Evolutionary conservation across 2,888 invertebrate genomes (phyloP).

Genomic region (Ischnus inquisitorius): DNA sequence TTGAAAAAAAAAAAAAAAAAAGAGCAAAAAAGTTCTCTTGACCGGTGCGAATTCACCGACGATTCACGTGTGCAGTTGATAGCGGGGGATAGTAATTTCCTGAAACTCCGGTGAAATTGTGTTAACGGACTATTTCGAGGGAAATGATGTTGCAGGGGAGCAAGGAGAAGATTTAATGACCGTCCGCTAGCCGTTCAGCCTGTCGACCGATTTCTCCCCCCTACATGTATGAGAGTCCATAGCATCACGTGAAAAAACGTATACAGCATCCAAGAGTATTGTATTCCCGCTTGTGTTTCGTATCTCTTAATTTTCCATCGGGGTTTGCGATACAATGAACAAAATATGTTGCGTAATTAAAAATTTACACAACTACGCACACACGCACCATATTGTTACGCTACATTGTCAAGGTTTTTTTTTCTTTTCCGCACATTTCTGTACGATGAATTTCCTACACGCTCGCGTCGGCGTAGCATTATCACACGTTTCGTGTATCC

Average conservation of each 20-base stretch:
- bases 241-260: background rate
- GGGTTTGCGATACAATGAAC: background rate
- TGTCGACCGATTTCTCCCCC: constrained; percentile 25
- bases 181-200: background rate
- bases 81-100: constrained; percentile 46
- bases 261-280: background rate
- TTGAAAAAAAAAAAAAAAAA: constrained; percentile 2
- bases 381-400: too few relatives aligned
- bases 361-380: constrained; percentile 5
- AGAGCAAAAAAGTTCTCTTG: background rate
- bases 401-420: too few relatives aligned
- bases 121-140: constrained; percentile 45
- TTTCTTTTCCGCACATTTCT: too few relatives aligned
- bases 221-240: background rate
- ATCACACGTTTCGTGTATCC: too few relatives aligned
- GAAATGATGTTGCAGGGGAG: constrained; percentile 33
- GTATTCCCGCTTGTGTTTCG: constrained; percentile 3
- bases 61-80: constrained; percentile 25
- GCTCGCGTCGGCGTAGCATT: too few relatives aligned
- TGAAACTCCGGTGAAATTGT: constrained; percentile 37
- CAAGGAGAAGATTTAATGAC: constrained; percentile 39
- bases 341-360: constrained; percentile 27
- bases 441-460: too few relatives aligned
- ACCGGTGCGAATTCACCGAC: constrained; percentile 18
- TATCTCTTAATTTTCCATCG: constrained; percentile 10